phyloP scores from a whole-genome alignment of 1,140 invertebrate genomes.

The Coboldia fuscipes region DNA sequence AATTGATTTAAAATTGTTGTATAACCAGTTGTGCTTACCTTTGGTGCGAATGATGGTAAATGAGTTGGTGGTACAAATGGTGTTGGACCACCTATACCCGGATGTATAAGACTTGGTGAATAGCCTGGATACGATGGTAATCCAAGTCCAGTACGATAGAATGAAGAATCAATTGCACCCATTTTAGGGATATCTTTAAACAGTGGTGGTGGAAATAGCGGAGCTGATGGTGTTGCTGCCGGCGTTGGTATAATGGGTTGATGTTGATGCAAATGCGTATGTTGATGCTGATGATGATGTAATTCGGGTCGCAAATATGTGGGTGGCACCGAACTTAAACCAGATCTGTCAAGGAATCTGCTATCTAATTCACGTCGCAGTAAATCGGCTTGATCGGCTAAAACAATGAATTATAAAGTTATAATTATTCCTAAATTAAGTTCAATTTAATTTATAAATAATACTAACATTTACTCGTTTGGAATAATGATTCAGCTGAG shows the following conservation, averaged over 20 bases:
- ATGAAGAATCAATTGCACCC: slow-evolving; percentile 52
- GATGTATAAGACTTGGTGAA: slow-evolving; percentile 54
- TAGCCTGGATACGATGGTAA: slow-evolving; percentile 58
- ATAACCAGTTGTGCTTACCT: slow-evolving; percentile 36
- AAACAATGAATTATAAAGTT: slow-evolving; percentile 5
- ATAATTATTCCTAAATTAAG: not conserved
- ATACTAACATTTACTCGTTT: slow-evolving; percentile 45
- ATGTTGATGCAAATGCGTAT: slow-evolving; percentile 78
- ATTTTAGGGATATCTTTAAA: slow-evolving; percentile 81
- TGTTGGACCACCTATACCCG: slow-evolving; percentile 42
- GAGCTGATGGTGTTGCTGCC: slow-evolving; percentile 20
- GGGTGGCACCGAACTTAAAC: slow-evolving; percentile 20
- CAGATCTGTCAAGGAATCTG: slow-evolving; percentile 46
- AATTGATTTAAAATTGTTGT: slow-evolving; percentile 1
- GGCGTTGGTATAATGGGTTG: slow-evolving; percentile 27
- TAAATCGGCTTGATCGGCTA: slow-evolving; percentile 57
- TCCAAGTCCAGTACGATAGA: slow-evolving; percentile 47
- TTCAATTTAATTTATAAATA: not conserved
- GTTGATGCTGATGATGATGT: slow-evolving; percentile 80
- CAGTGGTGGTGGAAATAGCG: slow-evolving; percentile 26
- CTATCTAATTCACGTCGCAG: slow-evolving; percentile 77
- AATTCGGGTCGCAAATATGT: slow-evolving; percentile 61
- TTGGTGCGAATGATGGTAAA: slow-evolving; percentile 65
- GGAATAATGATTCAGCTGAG: slow-evolving; percentile 68
- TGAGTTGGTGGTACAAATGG: slow-evolving; percentile 61